Evolutionary conservation across 1,140 invertebrate species (phyloP), one percentile per base, ranked within the genome.

Genomic region (Lanistes nyassanus): DNA sequence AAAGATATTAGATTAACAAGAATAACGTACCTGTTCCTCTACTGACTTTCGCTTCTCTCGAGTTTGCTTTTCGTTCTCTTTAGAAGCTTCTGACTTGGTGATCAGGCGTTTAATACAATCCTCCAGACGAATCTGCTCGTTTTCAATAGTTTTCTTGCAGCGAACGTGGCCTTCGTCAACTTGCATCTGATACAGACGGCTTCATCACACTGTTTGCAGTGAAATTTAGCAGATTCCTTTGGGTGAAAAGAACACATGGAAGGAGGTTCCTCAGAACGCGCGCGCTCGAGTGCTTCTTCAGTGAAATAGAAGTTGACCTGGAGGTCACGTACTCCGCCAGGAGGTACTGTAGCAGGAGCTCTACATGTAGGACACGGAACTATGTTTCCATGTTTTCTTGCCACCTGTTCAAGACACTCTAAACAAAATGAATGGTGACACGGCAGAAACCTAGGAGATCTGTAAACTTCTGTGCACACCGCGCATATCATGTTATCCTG

Each of bases 221-320:
- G 19, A 47, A 47, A 47, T 47, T 13, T 47, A 47, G 19, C 42
- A 47, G 9, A 6, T 6, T 47, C 42, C 13, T 5, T 42, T 6
- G 39, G 5, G 39, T 42, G 39, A 13, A 42, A 5, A 42, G 39
- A 13, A 42, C 39, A 42, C 39, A 42, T 42, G 39, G 39, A 6
- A 13, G 5, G 39, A 42, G 5, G 5, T 5, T 13, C 39, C 39
- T 42, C 39, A 42, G 5, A 6, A 13, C 66, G 26, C 21, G 42
- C 42, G 37, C n/a, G 47, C 26, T 68, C 66, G 37, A 68, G 66
- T 9, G 26, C 37, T 23, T 68, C n/a, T 7, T n/a, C 11, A 16
- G n/a, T 68, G 42, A 68, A 29, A n/a, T 68, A 68, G 34, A 68
- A 68, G 66, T 68, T 68, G 39, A 23, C 31, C 39, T 68, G 66